phyloP scores from a whole-genome alignment of 2,888 invertebrate species.

The Rhingia campestris region DNA sequence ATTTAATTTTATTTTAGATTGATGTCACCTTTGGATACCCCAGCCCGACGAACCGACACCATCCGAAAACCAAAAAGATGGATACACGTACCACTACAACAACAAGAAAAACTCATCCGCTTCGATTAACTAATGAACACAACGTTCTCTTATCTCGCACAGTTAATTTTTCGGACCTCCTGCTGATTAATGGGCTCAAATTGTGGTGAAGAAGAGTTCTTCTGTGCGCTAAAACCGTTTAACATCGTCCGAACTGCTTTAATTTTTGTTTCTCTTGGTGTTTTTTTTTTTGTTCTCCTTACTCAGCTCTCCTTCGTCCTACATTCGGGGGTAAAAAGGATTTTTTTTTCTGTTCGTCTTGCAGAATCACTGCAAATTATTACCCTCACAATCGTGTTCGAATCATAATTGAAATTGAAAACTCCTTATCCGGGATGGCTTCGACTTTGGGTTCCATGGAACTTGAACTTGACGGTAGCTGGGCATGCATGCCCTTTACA shows the following conservation, averaged over 20 bases:
- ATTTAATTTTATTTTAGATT: conserved; percentile 11
- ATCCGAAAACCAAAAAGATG: neutral
- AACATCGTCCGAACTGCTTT: conserved; percentile 38
- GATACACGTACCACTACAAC: neutral
- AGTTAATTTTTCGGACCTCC: conserved; percentile 76
- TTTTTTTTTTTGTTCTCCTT: neutral
- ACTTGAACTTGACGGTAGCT: conserved; percentile 46
- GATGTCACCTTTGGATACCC: conserved; percentile 13
- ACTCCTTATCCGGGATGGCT: conserved; percentile 60
- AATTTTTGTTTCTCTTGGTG: conserved; percentile 1
- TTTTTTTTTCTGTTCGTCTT: neutral
- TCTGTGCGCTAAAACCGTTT: conserved; percentile 64
- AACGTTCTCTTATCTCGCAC: conserved; percentile 75
- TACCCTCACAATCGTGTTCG: conserved; percentile 68
- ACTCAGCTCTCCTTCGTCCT: neutral
- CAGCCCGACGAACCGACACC: neutral
- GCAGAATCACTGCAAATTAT: conserved; percentile 60
- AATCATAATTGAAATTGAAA: conserved; percentile 74
- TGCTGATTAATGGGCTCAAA: conserved; percentile 76
- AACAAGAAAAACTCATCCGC: conserved; percentile 56
- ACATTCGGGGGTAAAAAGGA: neutral
- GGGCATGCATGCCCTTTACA: neutral
- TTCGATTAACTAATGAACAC: conserved; percentile 74
- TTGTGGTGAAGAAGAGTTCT: conserved; percentile 71
- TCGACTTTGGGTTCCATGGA: conserved; percentile 7